These are phyloP conservation scores for Mystacides longicornis DNA, from an alignment of 2,888 invertebrate genomes.

Conservation along the genomic window DNA sequence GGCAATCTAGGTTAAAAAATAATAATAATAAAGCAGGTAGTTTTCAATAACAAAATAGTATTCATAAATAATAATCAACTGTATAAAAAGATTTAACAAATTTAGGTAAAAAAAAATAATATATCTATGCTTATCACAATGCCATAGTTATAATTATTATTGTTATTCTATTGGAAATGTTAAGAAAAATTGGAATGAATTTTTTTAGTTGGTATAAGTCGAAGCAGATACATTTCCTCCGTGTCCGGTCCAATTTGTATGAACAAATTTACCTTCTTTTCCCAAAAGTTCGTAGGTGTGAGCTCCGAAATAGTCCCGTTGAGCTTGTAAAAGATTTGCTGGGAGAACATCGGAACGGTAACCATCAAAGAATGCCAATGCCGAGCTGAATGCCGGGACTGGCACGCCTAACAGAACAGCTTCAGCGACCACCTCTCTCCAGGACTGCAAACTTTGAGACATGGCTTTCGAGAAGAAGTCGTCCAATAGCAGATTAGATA, in stretches of 20 bases:
- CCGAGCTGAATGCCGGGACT: conserved; percentile 86
- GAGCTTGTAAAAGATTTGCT: conserved; percentile 94
- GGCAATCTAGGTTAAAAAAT: conserved; percentile 1
- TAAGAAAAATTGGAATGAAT: neutral
- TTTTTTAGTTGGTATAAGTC: conserved; percentile 52
- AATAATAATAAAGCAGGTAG: neutral
- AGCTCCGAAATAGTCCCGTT: conserved; percentile 97
- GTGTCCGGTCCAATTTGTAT: conserved; percentile 99
- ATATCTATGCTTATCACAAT: neutral
- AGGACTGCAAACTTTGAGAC: conserved; percentile 69
- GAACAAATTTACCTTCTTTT: conserved; percentile 82
- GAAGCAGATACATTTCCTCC: conserved; percentile 95
- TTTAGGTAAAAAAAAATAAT: neutral
- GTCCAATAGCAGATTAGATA: conserved; percentile 84
- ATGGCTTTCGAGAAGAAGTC: conserved; percentile 88
- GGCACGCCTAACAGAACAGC: conserved; percentile 78
- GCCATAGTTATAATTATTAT: neutral
- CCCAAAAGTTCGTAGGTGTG: conserved; percentile 92
- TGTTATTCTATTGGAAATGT: neutral
- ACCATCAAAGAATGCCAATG: conserved; percentile 95
- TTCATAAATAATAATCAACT: neutral
- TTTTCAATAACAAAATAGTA: neutral
- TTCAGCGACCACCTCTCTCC: conserved; percentile 75
- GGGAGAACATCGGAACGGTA: conserved; percentile 81
- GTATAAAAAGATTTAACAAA: neutral